phyloP scores from a whole-genome alignment of 2,888 invertebrate species.

The Periphyllus acericola region DNA sequence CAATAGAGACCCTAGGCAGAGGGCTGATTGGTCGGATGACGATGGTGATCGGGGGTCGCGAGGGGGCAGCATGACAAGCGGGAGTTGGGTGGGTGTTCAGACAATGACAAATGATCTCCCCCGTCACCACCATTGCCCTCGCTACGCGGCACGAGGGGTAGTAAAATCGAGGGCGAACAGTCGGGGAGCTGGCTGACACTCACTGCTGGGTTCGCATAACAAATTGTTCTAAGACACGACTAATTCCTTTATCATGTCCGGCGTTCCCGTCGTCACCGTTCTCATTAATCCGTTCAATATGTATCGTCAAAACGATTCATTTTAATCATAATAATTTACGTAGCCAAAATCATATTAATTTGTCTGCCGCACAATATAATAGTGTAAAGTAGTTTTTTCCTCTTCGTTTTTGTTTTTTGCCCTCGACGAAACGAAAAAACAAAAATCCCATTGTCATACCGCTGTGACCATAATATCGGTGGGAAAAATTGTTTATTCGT shows the following conservation, averaged over 20 bases:
- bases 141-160: not conserved
- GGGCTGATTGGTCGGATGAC: conserved; percentile 15
- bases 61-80: not conserved
- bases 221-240: conserved; percentile 58
- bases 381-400: not conserved
- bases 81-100: conserved; percentile 15
- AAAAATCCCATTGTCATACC: not conserved
- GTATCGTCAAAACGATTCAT: conserved; percentile 31
- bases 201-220: conserved; percentile 48
- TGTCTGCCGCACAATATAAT: not conserved
- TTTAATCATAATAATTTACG: conserved; percentile 6
- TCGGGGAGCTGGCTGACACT: conserved; percentile 24
- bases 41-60: not conserved
- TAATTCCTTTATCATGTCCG: conserved; percentile 59
- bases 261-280: conserved; percentile 31
- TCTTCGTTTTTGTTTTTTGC: not conserved
- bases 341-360: not conserved
- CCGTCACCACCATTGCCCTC: not conserved
- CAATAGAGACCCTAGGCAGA: conserved; percentile 39
- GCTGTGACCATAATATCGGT: not conserved
- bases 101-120: conserved; percentile 59
- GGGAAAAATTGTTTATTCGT: conserved; percentile 20
- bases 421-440: not conserved
- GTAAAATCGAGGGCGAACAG: not conserved
- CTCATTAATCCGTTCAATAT: conserved; percentile 45